phyloP scores from a whole-genome alignment of 2,797 vertebrate species.

The Bovichtus variegatus region DNA sequence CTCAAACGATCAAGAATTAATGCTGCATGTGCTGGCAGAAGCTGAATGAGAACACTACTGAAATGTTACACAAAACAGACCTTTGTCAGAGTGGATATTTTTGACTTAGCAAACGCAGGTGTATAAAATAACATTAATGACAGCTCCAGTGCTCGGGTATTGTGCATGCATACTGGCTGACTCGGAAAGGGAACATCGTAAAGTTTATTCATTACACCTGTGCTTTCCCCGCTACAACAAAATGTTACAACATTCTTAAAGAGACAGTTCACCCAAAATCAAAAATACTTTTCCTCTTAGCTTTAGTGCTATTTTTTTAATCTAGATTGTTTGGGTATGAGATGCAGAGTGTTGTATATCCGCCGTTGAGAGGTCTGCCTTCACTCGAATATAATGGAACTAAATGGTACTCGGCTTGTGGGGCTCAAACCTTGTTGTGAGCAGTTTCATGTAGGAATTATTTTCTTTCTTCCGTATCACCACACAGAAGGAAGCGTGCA shows the following conservation, averaged over 20 bases:
- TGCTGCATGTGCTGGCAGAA: background rate
- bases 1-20: background rate
- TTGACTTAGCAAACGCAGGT: background rate
- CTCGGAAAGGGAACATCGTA: background rate
- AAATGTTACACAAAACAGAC: background rate
- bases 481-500: too few species aligned
- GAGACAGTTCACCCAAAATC: too few species aligned
- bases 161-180: background rate
- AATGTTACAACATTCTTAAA: background rate
- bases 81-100: background rate
- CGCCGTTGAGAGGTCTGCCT: too few species aligned
- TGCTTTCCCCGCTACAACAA: background rate
- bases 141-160: background rate
- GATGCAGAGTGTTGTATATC: too few species aligned
- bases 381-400: too few species aligned
- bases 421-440: too few species aligned
- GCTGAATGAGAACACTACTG: background rate
- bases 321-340: too few species aligned
- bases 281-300: too few species aligned
- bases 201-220: constrained; percentile 1
- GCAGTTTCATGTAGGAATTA: too few species aligned
- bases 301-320: too few species aligned
- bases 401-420: too few species aligned
- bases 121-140: background rate
- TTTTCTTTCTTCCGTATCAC: too few species aligned